A percentile compares a stretch with the other conserved stretches of the same genome.
Conservation (phyloP, 2,888 invertebrate genomes). For the Lepidonotus clava region DNA sequence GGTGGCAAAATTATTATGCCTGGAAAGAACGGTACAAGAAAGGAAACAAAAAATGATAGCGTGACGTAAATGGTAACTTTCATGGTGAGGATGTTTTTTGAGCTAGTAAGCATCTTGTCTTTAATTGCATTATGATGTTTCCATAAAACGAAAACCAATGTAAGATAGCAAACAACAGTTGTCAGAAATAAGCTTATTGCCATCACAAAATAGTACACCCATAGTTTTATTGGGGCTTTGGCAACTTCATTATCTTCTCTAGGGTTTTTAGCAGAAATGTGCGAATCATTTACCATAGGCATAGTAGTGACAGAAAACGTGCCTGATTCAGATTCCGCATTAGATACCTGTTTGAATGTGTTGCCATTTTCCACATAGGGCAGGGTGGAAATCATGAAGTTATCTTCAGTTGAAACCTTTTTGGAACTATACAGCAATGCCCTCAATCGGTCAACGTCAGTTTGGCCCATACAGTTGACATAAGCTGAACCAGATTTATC, state of each 20-base stretch:
- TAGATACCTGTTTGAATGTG: no score
- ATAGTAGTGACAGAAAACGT: no score
- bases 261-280: no score
- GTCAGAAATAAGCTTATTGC: neutral
- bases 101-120: neutral
- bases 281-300: no score
- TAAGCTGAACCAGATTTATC: neutral
- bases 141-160: neutral
- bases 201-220: neutral
- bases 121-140: neutral
- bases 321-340: no score
- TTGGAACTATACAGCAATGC: neutral
- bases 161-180: neutral
- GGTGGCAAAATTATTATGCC: neutral
- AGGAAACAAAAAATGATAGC: neutral
- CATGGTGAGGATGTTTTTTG: neutral
- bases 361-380: neutral
- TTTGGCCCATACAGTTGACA: neutral
- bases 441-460: neutral
- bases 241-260: no score
- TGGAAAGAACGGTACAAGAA: neutral
- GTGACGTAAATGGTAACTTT: neutral
- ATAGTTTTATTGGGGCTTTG: no score
- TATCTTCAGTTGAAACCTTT: neutral
- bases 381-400: no score